phyloP scores from a whole-genome alignment of 2,888 invertebrate species.

The Diogma glabrata region DNA sequence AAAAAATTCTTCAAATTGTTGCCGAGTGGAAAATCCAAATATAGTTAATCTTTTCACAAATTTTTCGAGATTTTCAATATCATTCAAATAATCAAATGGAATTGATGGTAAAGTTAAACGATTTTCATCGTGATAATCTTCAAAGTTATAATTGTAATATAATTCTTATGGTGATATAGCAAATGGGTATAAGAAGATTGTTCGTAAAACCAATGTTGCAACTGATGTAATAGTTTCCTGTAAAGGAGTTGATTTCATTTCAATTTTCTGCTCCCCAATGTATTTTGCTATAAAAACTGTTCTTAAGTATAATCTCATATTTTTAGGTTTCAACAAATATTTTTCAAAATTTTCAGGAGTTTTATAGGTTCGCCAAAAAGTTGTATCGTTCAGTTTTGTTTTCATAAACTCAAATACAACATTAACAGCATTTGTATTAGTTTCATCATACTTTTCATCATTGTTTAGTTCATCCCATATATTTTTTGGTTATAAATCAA shows the following conservation, averaged over 20 bases:
- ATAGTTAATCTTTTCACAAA: constrained; percentile 71
- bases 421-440: not conserved
- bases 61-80: constrained; percentile 65
- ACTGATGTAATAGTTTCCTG: constrained; percentile 30
- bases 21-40: constrained; percentile 80
- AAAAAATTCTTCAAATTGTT: constrained; percentile 96
- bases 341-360: constrained; percentile 7
- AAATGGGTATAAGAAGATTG: constrained; percentile 33
- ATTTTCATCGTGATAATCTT: constrained; percentile 1
- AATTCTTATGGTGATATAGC: constrained; percentile 36
- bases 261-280: constrained; percentile 33
- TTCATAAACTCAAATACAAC: constrained; percentile 1
- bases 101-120: constrained; percentile 29
- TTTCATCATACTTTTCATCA: constrained; percentile 24
- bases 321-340: not conserved
- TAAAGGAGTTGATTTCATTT: too few relatives aligned
- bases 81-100: constrained; percentile 36
- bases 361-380: constrained; percentile 31
- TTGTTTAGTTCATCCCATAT: constrained; percentile 32
- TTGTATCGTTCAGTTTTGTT: constrained; percentile 17
- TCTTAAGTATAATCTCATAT: constrained; percentile 17
- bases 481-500: constrained; percentile 40
- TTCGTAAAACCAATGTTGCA: constrained; percentile 32
- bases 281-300: constrained; percentile 35
- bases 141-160: constrained; percentile 19